Base-by-base conservation (phyloP, 2,888 invertebrate genomes). In the Tipula unca region DNA sequence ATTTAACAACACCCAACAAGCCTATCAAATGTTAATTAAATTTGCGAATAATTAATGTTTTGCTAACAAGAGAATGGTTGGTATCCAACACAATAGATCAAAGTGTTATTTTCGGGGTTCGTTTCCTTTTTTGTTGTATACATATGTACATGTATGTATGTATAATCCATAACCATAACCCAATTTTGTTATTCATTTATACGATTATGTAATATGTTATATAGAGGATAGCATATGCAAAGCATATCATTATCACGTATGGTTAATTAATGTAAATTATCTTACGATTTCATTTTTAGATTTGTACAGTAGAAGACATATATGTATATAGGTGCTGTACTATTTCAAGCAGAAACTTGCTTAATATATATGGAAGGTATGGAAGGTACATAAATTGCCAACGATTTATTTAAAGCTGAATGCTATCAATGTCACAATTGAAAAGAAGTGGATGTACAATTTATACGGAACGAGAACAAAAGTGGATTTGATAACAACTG, bases 1-100 rank as follows among this genome's bases (percentile, higher is more conserved):
- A 32, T 6, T 6, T 32, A 32, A 69, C 69, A 69, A 69, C 69
- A 69, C 25, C 69, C 69, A 25, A 69, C 69, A 69, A 69, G 69
- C 69, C 25, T 69, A 69, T 69, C 69, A 69, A 69, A 69, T 69
- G 69, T 69, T 69, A 69, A 69, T 69, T 69, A 69, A 69, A 69
- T 69, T 69, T 69, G 69, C 69, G 69, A 69, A 69, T 69, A 69
- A 69, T 69, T 69, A 69, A 69, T 69, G 69, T 69, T 69, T 69
- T 69, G 69, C 25, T 69, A 69, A 69, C 69, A 69, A 69, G 69
- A 69, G 69, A 69, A 69, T 69, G 69, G 69, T 25, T 69, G 69
- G 69, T 69, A 69, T 69, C 69, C 69, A 69, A 69, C 69, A 69
- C 69, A 69, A 69, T 69, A 69, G 69, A 69, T 69, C 69, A 69